Evolutionary conservation across 2,888 invertebrate species (phyloP).

Genomic region (Theretra japonica): DNA sequence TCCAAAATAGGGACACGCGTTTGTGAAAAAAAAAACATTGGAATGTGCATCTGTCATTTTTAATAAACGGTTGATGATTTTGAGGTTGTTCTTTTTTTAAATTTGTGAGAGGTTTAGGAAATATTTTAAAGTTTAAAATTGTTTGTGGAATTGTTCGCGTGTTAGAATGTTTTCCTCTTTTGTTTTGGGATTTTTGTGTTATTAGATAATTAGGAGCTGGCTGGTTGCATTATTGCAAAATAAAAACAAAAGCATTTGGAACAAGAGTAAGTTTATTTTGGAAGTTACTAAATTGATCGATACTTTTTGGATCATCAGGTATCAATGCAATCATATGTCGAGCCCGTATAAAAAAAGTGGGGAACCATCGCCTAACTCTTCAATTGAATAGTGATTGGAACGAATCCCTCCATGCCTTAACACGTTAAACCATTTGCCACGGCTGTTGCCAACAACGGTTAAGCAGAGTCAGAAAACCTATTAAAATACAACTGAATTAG

Average conservation of each 20-base stretch:
- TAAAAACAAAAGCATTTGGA: too few species aligned
- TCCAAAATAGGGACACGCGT: constrained; percentile 55
- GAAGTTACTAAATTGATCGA: too few species aligned
- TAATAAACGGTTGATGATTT: constrained; percentile 15
- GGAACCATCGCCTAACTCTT: too few species aligned
- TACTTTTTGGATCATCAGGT: too few species aligned
- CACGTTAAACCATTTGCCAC: not conserved
- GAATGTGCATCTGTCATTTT: constrained; percentile 57
- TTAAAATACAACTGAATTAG: not conserved
- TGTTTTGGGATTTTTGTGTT: too few species aligned
- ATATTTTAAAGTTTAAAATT: not conserved
- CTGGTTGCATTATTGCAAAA: too few species aligned
- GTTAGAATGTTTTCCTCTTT: not conserved
- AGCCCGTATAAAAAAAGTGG: too few species aligned
- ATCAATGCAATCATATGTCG: too few species aligned
- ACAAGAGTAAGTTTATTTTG: too few species aligned
- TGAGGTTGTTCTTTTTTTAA: constrained; percentile 5
- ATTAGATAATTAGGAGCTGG: too few species aligned
- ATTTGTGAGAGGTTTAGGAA: not conserved
- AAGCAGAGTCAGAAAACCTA: not conserved
- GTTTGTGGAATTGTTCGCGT: not conserved
- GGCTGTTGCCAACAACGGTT: not conserved
- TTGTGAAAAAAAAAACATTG: constrained; percentile 46
- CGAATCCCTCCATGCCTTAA: not conserved
- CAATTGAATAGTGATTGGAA: too few species aligned